phyloP scores from a whole-genome alignment of 2,797 vertebrate species.

The Acipenser oxyrinchus region DNA sequence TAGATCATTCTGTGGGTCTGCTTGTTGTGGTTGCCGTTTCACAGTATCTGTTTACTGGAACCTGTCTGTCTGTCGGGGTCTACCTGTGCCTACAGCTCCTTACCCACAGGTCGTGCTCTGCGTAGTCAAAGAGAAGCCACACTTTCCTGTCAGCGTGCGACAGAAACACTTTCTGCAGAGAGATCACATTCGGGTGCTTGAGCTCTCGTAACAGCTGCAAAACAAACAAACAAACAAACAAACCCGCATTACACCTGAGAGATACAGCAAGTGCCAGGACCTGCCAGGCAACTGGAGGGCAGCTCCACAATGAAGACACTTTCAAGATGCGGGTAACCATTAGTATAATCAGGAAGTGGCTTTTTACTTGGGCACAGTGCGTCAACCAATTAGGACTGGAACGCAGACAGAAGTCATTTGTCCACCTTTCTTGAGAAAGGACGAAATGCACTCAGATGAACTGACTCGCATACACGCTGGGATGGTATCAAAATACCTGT shows the following conservation, averaged over 20 bases:
- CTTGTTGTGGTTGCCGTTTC: too few relatives aligned
- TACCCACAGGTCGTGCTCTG: slow-evolving; percentile 98
- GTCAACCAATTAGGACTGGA: too few relatives aligned
- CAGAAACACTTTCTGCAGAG: slow-evolving; percentile 97
- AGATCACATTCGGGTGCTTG: slow-evolving; percentile 98
- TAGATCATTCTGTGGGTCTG: too few relatives aligned
- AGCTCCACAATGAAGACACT: too few relatives aligned
- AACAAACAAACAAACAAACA: slow-evolving; percentile 34
- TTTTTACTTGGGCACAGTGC: too few relatives aligned
- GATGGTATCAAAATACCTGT: too few relatives aligned
- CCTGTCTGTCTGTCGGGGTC: slow-evolving; percentile 4
- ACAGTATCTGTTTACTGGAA: not conserved
- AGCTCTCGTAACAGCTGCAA: slow-evolving; percentile 93
- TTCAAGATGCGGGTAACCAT: too few relatives aligned
- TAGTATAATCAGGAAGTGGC: too few relatives aligned
- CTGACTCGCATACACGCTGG: too few relatives aligned
- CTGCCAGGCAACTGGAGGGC: not conserved
- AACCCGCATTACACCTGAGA: not conserved
- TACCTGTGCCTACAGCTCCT: slow-evolving; percentile 36
- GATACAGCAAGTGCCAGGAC: not conserved
- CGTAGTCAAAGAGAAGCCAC: slow-evolving; percentile 98
- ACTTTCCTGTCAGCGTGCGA: slow-evolving; percentile 98
- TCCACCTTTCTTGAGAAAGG: too few relatives aligned
- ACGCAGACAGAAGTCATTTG: too few relatives aligned
- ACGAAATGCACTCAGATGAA: too few relatives aligned